These are phyloP conservation scores for Amphiura filiformis DNA, from an alignment of 35 echinoderm and acorn worm species.

Conservation along the genomic window DNA sequence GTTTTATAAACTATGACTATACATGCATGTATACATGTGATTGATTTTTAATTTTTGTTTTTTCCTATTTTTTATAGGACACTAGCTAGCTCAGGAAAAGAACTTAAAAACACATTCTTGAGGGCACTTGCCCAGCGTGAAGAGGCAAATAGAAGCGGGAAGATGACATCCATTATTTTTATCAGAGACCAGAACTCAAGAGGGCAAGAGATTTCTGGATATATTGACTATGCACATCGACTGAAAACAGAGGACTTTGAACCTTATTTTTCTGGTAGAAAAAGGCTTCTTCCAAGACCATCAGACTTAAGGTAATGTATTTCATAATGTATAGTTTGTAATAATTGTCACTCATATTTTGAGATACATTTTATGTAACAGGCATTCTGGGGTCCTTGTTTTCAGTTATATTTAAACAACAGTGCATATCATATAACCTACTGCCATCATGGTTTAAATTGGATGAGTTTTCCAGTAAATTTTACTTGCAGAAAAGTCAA, in stretches of 20 bases:
- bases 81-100: constrained; percentile 93
- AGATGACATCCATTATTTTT: constrained; percentile 99
- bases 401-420: too few species aligned
- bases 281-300: constrained; percentile 87
- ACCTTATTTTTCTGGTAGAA: constrained; percentile 88
- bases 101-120: constrained; percentile 92
- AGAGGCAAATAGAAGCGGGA: constrained; percentile 96
- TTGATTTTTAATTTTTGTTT: too few species aligned
- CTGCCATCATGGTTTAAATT: too few species aligned
- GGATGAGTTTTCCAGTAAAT: too few species aligned
- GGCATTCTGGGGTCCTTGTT: too few species aligned
- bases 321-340: too few species aligned
- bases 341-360: too few species aligned
- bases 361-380: too few species aligned
- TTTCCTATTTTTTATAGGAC: constrained; percentile 44
- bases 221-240: constrained; percentile 94
- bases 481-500: too few species aligned
- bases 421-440: too few species aligned
- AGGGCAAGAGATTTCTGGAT: constrained; percentile 95
- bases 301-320: constrained; percentile 98
- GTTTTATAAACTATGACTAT: too few species aligned
- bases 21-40: too few species aligned
- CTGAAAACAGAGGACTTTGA: constrained; percentile 98
- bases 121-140: constrained; percentile 91
- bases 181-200: constrained; percentile 93